Conservation (phyloP, 2,113 vertebrate genomes). For the Taurulus bubalis region DNA sequence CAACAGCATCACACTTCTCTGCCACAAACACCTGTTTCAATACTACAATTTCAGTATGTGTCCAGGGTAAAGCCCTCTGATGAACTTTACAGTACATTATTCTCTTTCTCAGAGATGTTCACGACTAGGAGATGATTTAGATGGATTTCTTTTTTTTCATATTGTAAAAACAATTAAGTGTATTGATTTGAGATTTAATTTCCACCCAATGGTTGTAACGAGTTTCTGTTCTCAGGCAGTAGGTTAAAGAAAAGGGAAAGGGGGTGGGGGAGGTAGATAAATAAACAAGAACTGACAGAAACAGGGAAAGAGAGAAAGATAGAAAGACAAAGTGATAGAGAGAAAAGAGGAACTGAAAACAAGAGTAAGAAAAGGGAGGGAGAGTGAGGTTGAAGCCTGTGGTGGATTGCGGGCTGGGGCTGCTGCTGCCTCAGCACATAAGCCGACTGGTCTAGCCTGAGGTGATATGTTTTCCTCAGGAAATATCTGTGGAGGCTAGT, state of each 20-base stretch:
- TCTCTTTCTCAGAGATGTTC: slow-evolving; percentile 19
- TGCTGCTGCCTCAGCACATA: slow-evolving; percentile 80
- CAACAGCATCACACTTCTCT: neutral
- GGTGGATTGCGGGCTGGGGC: slow-evolving; percentile 78
- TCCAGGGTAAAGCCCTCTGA: neutral
- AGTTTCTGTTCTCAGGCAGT: slow-evolving; percentile 9
- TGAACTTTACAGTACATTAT: slow-evolving; percentile 14
- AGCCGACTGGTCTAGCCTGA: slow-evolving; percentile 72
- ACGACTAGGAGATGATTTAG: slow-evolving; percentile 28
- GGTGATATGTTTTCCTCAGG: slow-evolving; percentile 84
- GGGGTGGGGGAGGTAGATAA: neutral
- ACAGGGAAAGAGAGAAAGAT: slow-evolving; percentile 15
- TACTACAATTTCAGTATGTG: neutral
- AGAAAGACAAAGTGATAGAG: slow-evolving; percentile 13
- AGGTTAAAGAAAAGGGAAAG: neutral
- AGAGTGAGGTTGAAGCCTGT: slow-evolving; percentile 70
- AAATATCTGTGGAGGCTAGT: slow-evolving; percentile 83
- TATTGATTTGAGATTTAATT: slow-evolving; percentile 59
- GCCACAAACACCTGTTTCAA: no score
- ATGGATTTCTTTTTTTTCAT: slow-evolving; percentile 36
- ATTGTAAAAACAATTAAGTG: slow-evolving; percentile 42
- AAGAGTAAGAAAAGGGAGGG: slow-evolving; percentile 55
- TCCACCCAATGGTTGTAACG: neutral
- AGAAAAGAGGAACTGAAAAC: slow-evolving; percentile 18
- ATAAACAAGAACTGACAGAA: neutral